Conservation (phyloP, 2,888 invertebrate species). For the Ormyrus rosae region DNA sequence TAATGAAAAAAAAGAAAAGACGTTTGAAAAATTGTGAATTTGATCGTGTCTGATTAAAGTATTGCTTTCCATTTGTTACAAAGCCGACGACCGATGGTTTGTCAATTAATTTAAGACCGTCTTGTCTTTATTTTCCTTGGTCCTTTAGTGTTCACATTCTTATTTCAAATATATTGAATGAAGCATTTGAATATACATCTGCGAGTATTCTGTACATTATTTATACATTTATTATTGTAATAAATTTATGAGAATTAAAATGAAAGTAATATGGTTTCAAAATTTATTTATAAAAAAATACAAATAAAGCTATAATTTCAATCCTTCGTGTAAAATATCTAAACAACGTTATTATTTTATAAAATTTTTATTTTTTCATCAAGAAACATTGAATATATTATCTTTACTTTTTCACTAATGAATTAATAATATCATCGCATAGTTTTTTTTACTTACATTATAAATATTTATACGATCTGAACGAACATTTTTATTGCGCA, state of each 20-base stretch:
- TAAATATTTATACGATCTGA: too few relatives aligned
- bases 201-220: conserved; percentile 13
- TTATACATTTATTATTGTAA: conserved; percentile 10
- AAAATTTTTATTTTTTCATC: too few relatives aligned
- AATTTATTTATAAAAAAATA: too few relatives aligned
- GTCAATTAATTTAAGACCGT: conserved; percentile 21
- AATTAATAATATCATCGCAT: too few relatives aligned
- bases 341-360: too few relatives aligned
- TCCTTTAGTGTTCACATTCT: conserved; percentile 4
- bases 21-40: conserved; percentile 62
- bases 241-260: conserved; percentile 3
- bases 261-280: not conserved
- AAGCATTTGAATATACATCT: not conserved
- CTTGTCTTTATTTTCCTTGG: not conserved
- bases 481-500: too few relatives aligned
- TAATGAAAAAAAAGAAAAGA: conserved; percentile 37
- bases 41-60: conserved; percentile 68
- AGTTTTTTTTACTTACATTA: too few relatives aligned
- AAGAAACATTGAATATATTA: too few relatives aligned
- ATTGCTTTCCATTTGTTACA: conserved; percentile 71
- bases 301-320: too few relatives aligned
- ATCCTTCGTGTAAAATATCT: too few relatives aligned
- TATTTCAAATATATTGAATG: not conserved
- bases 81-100: not conserved
- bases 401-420: too few relatives aligned